These are phyloP conservation scores for Zaprionus tsacasi DNA, from an alignment of 1,140 invertebrate genomes.

Conservation along the genomic window DNA sequence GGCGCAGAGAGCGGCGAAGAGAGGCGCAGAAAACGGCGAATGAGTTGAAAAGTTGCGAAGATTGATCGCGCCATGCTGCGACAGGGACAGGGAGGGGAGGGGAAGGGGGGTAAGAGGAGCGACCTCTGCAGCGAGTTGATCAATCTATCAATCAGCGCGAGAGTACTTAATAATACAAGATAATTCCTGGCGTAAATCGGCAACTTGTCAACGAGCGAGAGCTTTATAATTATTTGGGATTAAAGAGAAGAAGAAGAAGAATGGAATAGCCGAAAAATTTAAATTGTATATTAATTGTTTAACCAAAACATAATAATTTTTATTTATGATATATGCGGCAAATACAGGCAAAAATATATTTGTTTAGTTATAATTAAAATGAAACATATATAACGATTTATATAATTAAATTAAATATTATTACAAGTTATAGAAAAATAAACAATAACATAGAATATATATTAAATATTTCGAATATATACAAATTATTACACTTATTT, in stretches of 20 bases:
- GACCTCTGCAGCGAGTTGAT: constrained; percentile 10
- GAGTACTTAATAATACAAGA: constrained; percentile 21
- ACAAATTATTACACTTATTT: too few species aligned
- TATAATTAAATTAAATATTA: too few species aligned
- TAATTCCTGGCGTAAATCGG: constrained; percentile 16
- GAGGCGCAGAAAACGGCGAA: constrained; percentile 29
- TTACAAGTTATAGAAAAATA: too few species aligned
- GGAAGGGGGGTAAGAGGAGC: neutral
- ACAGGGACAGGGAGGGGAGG: neutral
- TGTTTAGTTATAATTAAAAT: too few species aligned
- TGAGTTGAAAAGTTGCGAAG: constrained; percentile 43
- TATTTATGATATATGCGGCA: too few species aligned
- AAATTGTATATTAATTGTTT: neutral
- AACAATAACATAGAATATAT: too few species aligned
- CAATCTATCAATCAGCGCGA: constrained; percentile 33
- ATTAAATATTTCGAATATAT: too few species aligned
- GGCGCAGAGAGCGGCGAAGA: constrained; percentile 2
- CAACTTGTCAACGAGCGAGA: constrained; percentile 16
- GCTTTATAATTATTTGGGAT: constrained; percentile 5
- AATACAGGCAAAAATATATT: too few species aligned
- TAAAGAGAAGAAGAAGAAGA: neutral
- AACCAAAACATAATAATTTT: neutral
- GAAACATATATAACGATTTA: too few species aligned
- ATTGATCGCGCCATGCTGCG: constrained; percentile 54
- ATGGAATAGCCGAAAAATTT: neutral